Base-by-base conservation (phyloP, 2,888 invertebrate genomes). In the Drosophila borealis region DNA sequence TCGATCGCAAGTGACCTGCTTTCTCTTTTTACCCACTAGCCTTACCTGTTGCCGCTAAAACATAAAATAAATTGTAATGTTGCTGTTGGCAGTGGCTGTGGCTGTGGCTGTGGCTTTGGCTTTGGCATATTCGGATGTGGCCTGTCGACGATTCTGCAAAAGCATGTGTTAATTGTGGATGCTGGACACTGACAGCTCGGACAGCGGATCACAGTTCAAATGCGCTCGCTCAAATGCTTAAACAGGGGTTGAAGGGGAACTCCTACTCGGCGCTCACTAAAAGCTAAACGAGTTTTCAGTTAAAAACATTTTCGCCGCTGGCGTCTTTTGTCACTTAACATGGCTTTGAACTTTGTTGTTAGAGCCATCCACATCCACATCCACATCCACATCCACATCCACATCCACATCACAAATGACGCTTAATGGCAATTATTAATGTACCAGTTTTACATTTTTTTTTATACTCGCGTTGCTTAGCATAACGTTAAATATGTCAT, bases 1-100 rank as follows among this genome's bases (percentile, higher is more conserved):
- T 61, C 61, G 79, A 79, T 79, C 74, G 70, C 64, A 84, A 78
- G 67, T 84, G 81, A 81, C 88, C 88, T 70, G 88, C 81, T 88
- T 81, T 81, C 81, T 88, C 88, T 85, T 81, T 80, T 66, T 54
- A 61, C 56, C 74, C 57, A 74, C 74, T 48, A 55, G 48, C 68
- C 60, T 55, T 73, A 69, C 75, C 73, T 63, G 63, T 63, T 70
- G 39, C 54, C 54, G 37, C 33, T 25, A 37, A 36, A 49, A 45
- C 13, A 49, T 19, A 51, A 50, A 42, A 66, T 59, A 39, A 41
- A 21, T 21, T 39, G n/a, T 50, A 44, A 55, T 66, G 33, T 53
- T 64, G 37, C 51, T 34, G 17, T 49, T 46, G n/a, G n/a, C 14
- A 6, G 25, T 33, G 17, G 6, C 21, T 37, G 44, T 39, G 21